Conservation (phyloP, 2,888 invertebrate genomes). For the Drosophila mulleri region DNA sequence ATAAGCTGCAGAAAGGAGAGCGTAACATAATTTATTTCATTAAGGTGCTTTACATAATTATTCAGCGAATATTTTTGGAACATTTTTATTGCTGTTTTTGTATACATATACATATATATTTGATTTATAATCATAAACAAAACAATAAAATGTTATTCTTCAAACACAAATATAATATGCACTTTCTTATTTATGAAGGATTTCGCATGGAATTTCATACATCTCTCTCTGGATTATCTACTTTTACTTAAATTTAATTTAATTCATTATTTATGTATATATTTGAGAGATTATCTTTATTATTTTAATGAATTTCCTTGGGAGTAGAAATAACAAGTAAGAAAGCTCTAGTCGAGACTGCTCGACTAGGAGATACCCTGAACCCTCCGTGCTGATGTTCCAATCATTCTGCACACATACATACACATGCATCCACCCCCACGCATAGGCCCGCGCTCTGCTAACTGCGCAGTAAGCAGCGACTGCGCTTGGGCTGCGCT, state of each 20-base stretch:
- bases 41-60: constrained; percentile 66
- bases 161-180: constrained; percentile 4
- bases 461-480: too few species aligned
- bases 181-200: neutral
- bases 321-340: neutral
- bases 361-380: too few species aligned
- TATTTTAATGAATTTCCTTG: neutral
- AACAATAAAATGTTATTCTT: constrained; percentile 62
- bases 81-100: constrained; percentile 35
- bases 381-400: too few species aligned
- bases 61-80: constrained; percentile 66
- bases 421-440: too few species aligned
- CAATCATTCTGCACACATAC: too few species aligned
- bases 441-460: too few species aligned
- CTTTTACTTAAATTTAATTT: too few species aligned
- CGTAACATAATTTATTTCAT: constrained; percentile 46
- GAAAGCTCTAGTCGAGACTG: too few species aligned
- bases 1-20: constrained; percentile 63
- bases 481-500: too few species aligned
- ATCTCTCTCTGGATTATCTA: too few species aligned
- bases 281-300: neutral
- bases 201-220: too few species aligned
- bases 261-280: too few species aligned
- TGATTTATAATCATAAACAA: constrained; percentile 48
- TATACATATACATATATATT: constrained; percentile 35